A percentile compares a stretch with the other conserved stretches of the same genome.
Evolutionary conservation across 2,113 vertebrate genomes (phyloP).

Genomic region (Leptobrachium ailaonicum): DNA sequence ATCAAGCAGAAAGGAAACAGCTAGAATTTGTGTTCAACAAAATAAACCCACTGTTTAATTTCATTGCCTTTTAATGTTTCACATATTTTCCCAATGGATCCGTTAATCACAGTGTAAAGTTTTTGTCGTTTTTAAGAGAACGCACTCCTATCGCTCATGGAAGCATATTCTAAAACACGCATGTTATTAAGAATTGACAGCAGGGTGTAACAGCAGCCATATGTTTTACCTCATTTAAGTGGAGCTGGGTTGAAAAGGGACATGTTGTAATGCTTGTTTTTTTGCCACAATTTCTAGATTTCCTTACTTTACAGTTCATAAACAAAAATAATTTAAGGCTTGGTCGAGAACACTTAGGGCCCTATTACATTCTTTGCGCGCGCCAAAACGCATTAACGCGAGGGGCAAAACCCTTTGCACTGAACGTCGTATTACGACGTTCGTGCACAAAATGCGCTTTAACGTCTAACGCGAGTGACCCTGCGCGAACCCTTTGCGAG

Average conservation of each 20-base stretch:
- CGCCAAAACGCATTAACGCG: too few species aligned
- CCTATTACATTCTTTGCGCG: too few species aligned
- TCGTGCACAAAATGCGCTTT: too few species aligned
- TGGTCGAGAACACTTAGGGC: constrained; percentile 20
- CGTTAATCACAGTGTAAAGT: constrained; percentile 46
- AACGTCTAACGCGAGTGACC: too few species aligned
- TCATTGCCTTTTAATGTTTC: constrained; percentile 44
- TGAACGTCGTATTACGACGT: too few species aligned
- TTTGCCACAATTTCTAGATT: constrained; percentile 36
- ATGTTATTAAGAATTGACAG: constrained; percentile 48
- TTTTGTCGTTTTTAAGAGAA: constrained; percentile 41
- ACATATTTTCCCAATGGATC: constrained; percentile 44
- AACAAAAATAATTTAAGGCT: constrained; percentile 43
- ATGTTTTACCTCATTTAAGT: constrained; percentile 41
- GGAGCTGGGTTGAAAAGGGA: constrained; percentile 38
- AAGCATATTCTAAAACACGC: constrained; percentile 44
- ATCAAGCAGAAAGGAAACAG: constrained; percentile 27
- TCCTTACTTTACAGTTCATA: constrained; percentile 37
- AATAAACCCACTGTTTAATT: constrained; percentile 44
- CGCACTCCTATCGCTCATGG: constrained; percentile 23
- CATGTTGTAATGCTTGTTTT: constrained; percentile 37
- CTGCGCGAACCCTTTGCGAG: too few species aligned
- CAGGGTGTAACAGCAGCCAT: constrained; percentile 44
- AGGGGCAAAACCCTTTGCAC: too few species aligned
- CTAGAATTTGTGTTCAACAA: constrained; percentile 17